phyloP scores from a whole-genome alignment of 2,113 vertebrate genomes.

The Brachyhypopomus occidentalis region DNA sequence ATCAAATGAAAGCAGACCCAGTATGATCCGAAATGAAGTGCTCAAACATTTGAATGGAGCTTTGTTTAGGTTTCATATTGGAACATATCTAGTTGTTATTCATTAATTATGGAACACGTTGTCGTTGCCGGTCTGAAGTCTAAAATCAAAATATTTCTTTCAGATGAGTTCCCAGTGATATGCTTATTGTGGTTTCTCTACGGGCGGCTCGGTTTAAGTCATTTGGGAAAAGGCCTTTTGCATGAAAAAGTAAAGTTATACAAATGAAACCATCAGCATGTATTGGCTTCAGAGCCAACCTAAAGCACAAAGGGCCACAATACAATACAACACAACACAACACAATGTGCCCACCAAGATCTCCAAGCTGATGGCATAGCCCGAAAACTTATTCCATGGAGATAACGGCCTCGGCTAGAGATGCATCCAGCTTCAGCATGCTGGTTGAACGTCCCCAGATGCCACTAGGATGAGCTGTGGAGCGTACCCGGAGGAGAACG shows the following conservation, averaged over 20 bases:
- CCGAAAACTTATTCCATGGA: conserved; percentile 19
- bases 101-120: background rate
- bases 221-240: conserved; percentile 11
- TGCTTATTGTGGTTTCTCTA: background rate
- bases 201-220: background rate
- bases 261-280: conserved; percentile 25
- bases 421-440: background rate
- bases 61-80: background rate
- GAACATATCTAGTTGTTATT: background rate
- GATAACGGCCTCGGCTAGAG: background rate
- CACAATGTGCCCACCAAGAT: background rate
- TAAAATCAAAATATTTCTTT: background rate
- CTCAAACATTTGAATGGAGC: background rate
- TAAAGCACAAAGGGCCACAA: conserved; percentile 13
- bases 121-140: background rate
- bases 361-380: conserved; percentile 10
- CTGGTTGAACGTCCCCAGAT: background rate
- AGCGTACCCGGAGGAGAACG: background rate
- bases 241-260: background rate
- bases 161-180: background rate
- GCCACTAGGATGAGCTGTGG: background rate
- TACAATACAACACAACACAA: background rate
- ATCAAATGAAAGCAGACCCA: no score
- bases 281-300: conserved; percentile 18
- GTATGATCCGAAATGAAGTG: background rate